Conservation (phyloP, 2,797 vertebrate species). For the Diceros bicornis region DNA sequence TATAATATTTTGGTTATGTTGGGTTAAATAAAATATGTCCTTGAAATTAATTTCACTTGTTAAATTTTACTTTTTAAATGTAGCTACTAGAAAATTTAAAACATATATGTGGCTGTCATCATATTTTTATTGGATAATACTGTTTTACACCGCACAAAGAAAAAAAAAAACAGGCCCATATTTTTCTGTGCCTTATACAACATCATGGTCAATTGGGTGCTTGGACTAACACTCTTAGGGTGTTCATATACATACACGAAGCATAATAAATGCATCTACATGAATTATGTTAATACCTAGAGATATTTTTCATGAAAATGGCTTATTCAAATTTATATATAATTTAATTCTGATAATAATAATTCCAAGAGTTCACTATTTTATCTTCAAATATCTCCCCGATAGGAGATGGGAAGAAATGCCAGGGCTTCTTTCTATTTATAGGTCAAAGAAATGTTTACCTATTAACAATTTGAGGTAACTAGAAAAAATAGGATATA, state of each 20-base stretch:
- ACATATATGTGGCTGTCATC: neutral
- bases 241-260: neutral
- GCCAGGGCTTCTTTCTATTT: neutral
- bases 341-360: neutral
- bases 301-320: neutral
- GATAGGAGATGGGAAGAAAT: neutral
- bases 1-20: neutral
- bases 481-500: neutral
- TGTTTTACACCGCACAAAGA: neutral
- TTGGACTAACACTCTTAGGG: neutral
- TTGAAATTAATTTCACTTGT: neutral
- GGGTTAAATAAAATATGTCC: neutral
- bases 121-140: neutral
- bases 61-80: neutral
- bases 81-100: neutral
- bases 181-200: neutral
- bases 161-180: neutral
- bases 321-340: neutral
- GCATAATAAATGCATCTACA: neutral
- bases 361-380: neutral
- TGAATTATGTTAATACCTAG: neutral
- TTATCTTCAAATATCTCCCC: slow-evolving; percentile 18
- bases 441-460: neutral
- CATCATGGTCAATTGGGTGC: neutral
- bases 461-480: neutral